These are phyloP conservation scores for Pterocles burchelli DNA, from an alignment of 2,113 vertebrate genomes.

Conservation along the genomic window DNA sequence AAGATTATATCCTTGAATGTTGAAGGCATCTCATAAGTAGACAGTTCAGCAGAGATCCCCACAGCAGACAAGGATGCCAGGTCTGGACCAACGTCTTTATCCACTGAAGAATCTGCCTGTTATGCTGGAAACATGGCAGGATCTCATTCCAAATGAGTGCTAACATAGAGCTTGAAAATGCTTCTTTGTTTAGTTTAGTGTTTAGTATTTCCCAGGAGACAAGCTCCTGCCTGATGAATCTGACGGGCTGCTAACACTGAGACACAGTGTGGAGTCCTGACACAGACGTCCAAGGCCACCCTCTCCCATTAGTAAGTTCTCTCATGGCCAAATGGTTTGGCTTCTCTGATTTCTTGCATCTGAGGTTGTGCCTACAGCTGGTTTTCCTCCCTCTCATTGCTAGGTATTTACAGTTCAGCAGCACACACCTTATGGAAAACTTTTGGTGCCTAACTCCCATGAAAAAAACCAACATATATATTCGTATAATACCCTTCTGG, in stretches of 20 bases:
- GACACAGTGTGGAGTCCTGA: neutral
- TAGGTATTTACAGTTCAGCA: neutral
- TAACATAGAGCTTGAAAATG: neutral
- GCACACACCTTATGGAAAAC: neutral
- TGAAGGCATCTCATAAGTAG: neutral
- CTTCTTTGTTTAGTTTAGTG: neutral
- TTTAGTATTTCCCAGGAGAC: neutral
- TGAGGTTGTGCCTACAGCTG: neutral
- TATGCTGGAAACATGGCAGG: neutral
- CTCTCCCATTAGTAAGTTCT: neutral
- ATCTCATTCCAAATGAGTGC: neutral
- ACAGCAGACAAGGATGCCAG: neutral
- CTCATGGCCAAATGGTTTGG: neutral
- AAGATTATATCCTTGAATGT: neutral
- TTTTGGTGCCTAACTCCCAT: neutral
- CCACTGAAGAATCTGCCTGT: neutral
- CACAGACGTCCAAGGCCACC: neutral
- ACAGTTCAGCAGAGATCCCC: neutral
- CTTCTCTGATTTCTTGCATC: neutral
- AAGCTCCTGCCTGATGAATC: neutral
- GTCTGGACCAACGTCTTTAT: neutral
- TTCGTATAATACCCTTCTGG: neutral
- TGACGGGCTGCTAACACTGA: neutral
- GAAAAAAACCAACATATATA: neutral
- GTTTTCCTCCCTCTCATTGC: neutral